phyloP scores from a whole-genome alignment of 2,113 vertebrate species.

The Odontesthes bonariensis region DNA sequence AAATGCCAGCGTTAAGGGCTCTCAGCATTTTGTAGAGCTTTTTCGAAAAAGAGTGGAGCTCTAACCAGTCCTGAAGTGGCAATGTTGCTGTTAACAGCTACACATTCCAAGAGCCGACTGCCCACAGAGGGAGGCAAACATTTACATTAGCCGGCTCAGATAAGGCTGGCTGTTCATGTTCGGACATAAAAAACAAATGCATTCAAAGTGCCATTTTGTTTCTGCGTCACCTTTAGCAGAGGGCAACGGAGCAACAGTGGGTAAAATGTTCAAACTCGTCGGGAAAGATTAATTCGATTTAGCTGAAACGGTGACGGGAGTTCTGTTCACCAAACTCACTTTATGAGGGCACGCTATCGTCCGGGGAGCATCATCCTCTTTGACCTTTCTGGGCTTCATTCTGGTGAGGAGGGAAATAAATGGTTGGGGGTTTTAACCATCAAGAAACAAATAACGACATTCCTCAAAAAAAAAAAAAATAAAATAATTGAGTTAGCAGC shows the following conservation, averaged over 20 bases:
- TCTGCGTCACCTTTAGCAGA: conserved; percentile 31
- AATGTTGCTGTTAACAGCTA: conserved; percentile 1
- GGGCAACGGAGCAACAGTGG: neutral
- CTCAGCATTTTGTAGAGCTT: neutral
- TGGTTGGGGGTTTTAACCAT: neutral
- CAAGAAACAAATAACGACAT: neutral
- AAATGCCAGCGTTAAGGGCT: conserved; percentile 1
- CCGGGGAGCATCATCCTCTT: conserved; percentile 97
- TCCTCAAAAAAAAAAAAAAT: neutral
- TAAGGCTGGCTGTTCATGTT: conserved; percentile 14
- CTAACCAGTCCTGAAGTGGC: neutral
- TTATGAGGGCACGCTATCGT: conserved; percentile 99
- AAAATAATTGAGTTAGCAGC: too few species aligned
- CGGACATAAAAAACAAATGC: conserved; percentile 36
- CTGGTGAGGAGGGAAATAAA: conserved; percentile 70
- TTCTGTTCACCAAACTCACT: conserved; percentile 84
- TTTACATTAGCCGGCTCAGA: conserved; percentile 29
- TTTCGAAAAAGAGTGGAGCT: neutral
- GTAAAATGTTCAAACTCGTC: conserved; percentile 7
- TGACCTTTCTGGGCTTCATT: conserved; percentile 99
- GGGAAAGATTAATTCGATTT: neutral
- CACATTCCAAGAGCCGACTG: neutral
- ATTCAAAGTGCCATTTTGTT: conserved; percentile 1
- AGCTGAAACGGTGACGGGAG: neutral
- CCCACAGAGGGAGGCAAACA: neutral